These are phyloP conservation scores for Lepidurus apus DNA, from an alignment of 1,140 invertebrate species.

Conservation along the genomic window DNA sequence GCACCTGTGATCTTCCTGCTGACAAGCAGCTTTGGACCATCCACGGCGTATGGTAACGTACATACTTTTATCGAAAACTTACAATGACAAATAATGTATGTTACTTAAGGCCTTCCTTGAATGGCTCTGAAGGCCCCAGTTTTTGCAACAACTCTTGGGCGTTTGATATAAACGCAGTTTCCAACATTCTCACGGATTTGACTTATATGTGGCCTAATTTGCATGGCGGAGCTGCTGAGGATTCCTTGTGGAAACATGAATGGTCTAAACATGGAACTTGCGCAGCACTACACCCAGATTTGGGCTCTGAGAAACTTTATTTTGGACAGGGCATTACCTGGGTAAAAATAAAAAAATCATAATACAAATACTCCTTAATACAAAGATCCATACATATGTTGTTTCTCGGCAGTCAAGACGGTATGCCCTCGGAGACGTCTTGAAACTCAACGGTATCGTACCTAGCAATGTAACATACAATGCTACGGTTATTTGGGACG, in stretches of 20 bases:
- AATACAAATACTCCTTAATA: neutral
- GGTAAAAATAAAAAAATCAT: conserved; percentile 34
- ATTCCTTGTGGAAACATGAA: conserved; percentile 72
- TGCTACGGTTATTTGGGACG: conserved; percentile 11
- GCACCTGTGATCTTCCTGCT: conserved; percentile 58
- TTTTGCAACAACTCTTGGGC: conserved; percentile 62
- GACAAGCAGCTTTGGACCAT: conserved; percentile 63
- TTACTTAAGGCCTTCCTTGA: conserved; percentile 58
- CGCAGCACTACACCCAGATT: conserved; percentile 53
- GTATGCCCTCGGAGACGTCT: conserved; percentile 1
- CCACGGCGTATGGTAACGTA: conserved; percentile 64
- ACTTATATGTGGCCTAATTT: conserved; percentile 67
- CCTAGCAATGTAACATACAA: conserved; percentile 27
- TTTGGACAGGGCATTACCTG: conserved; percentile 62
- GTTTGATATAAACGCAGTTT: conserved; percentile 55
- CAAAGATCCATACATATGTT: neutral
- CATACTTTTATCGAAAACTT: conserved; percentile 10
- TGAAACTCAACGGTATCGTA: neutral
- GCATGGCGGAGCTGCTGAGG: conserved; percentile 52
- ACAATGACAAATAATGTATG: neutral
- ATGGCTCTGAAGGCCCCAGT: conserved; percentile 56
- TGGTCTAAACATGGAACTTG: conserved; percentile 82
- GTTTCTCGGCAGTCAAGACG: conserved; percentile 25
- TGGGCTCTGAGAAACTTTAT: conserved; percentile 66
- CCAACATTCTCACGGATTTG: conserved; percentile 55